phyloP scores from a whole-genome alignment of 2,113 vertebrate genomes.

The Paedocypris sp. region DNA sequence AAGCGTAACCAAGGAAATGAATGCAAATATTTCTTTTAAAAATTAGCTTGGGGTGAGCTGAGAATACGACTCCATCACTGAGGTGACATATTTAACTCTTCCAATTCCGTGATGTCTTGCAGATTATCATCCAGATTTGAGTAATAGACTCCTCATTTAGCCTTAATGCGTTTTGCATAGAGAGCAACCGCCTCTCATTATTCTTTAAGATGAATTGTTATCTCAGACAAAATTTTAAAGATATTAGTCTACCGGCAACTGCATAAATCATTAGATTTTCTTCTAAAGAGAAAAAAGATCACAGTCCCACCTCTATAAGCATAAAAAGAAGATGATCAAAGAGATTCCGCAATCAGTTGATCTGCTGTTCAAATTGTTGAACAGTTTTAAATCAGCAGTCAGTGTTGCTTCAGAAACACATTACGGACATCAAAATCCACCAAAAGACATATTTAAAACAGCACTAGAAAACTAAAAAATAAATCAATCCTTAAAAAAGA shows the following conservation, averaged over 20 bases:
- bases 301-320: constrained; percentile 53
- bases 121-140: constrained; percentile 84
- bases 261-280: constrained; percentile 89
- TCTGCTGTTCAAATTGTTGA: no score
- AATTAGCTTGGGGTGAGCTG: constrained; percentile 13
- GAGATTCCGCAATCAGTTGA: constrained; percentile 38
- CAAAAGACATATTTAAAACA: no score
- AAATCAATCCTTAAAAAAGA: no score
- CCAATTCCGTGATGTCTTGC: constrained; percentile 84
- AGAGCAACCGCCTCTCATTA: constrained; percentile 89
- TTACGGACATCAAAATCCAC: no score
- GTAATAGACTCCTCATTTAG: constrained; percentile 97
- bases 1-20: constrained; percentile 14
- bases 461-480: no score
- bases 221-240: constrained; percentile 78
- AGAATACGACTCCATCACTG: constrained; percentile 28
- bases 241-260: constrained; percentile 80
- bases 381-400: no score
- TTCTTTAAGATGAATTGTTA: constrained; percentile 93
- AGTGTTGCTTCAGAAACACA: no score
- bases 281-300: constrained; percentile 81
- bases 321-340: constrained; percentile 41
- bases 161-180: constrained; percentile 94
- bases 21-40: neutral
- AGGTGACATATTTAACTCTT: constrained; percentile 69